These are phyloP conservation scores for Scaptomyza parva DNA, from an alignment of 2,888 invertebrate species.

Conservation along the genomic window DNA sequence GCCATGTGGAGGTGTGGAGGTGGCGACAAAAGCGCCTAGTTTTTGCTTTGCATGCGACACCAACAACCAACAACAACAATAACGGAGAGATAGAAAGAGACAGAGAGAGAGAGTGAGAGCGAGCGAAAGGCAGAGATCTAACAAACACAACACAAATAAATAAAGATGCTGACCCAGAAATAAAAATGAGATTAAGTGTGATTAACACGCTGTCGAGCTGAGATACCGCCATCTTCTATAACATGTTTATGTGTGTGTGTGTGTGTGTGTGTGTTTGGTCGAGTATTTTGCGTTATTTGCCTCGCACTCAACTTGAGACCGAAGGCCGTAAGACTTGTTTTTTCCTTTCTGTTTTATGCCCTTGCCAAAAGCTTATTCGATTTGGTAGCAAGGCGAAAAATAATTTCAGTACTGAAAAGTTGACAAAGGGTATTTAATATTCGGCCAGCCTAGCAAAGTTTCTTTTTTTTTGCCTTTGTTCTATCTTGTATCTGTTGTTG, in stretches of 20 bases:
- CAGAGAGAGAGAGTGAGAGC: not conserved
- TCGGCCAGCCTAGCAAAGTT: not conserved
- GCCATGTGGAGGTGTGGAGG: constrained; percentile 3
- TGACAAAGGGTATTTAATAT: not conserved
- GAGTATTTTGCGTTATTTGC: constrained; percentile 42
- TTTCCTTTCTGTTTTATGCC: not conserved
- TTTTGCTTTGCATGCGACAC: constrained; percentile 50
- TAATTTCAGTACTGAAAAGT: too few relatives aligned
- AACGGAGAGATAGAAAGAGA: not conserved
- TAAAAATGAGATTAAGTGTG: constrained; percentile 82
- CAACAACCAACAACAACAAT: constrained; percentile 1
- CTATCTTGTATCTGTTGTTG: constrained; percentile 34
- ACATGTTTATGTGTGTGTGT: constrained; percentile 31
- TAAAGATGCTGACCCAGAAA: constrained; percentile 82
- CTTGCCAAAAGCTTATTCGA: not conserved
- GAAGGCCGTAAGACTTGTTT: constrained; percentile 21
- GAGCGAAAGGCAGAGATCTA: constrained; percentile 6
- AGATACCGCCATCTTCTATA: constrained; percentile 58
- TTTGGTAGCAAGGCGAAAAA: not conserved
- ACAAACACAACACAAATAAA: constrained; percentile 46
- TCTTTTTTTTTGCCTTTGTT: not conserved
- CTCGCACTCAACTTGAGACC: constrained; percentile 11
- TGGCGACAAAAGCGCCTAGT: constrained; percentile 41
- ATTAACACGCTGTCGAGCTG: constrained; percentile 76
- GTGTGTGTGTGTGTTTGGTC: constrained; percentile 13